phyloP scores from a whole-genome alignment of 2,888 invertebrate species.

The Brachypterus glaber region DNA sequence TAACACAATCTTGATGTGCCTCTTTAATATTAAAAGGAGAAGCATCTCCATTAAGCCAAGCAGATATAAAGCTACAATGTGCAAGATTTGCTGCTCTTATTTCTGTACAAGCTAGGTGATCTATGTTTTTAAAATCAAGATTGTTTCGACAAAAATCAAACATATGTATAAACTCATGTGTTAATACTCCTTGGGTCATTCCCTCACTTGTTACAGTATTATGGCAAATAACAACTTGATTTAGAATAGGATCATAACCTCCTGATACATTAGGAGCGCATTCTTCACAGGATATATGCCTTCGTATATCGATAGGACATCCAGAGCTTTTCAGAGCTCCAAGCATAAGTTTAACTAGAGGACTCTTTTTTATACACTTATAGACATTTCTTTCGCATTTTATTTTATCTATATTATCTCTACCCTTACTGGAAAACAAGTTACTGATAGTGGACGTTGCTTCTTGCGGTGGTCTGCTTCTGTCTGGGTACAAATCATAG shows the following conservation, averaged over 20 bases:
- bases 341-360: slow-evolving; percentile 76
- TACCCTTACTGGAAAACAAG: slow-evolving; percentile 56
- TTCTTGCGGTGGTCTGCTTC: slow-evolving; percentile 67
- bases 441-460: slow-evolving; percentile 46
- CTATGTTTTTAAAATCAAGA: slow-evolving; percentile 77
- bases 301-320: slow-evolving; percentile 70
- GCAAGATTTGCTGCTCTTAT: slow-evolving; percentile 89
- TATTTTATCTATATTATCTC: slow-evolving; percentile 58
- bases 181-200: slow-evolving; percentile 69
- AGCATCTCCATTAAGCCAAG: slow-evolving; percentile 68
- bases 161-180: slow-evolving; percentile 95
- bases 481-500: slow-evolving; percentile 75
- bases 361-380: slow-evolving; percentile 64
- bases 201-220: slow-evolving; percentile 64
- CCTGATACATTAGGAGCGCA: slow-evolving; percentile 79
- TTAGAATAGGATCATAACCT: slow-evolving; percentile 77
- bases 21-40: slow-evolving; percentile 61
- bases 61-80: slow-evolving; percentile 81
- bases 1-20: slow-evolving; percentile 83
- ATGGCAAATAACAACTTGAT: slow-evolving; percentile 88
- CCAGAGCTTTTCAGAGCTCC: slow-evolving; percentile 71
- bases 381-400: slow-evolving; percentile 76
- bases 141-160: slow-evolving; percentile 88
- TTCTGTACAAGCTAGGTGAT: slow-evolving; percentile 92
- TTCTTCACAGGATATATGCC: slow-evolving; percentile 88